These are phyloP conservation scores for Dione juno DNA, from an alignment of 2,888 invertebrate genomes.

Conservation along the genomic window DNA sequence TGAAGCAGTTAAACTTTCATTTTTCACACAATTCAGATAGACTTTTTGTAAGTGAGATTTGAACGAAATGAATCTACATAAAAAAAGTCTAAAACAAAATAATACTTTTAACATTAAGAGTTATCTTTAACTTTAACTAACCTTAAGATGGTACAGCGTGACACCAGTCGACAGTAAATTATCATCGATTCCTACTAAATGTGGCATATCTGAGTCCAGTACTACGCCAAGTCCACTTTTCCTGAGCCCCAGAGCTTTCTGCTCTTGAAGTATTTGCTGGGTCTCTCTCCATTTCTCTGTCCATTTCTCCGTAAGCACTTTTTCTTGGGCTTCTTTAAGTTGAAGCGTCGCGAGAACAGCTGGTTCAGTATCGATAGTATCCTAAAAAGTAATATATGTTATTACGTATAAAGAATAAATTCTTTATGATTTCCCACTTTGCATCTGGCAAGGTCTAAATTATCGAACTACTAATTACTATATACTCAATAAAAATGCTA, in stretches of 20 bases:
- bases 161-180: constrained; percentile 95
- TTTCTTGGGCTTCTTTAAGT: constrained; percentile 95
- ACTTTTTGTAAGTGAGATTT: no score
- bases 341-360: constrained; percentile 92
- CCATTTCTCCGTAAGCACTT: constrained; percentile 95
- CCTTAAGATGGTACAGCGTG: constrained; percentile 94
- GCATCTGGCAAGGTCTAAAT: no score
- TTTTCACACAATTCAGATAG: no score
- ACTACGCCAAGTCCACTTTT: constrained; percentile 95
- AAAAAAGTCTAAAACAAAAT: no score
- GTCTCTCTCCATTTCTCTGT: constrained; percentile 96
- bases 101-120: no score
- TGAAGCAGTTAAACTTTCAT: no score
- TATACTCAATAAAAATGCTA: no score
- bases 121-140: constrained; percentile 50
- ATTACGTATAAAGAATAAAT: no score
- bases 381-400: constrained; percentile 58
- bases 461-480: no score
- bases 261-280: constrained; percentile 93
- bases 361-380: constrained; percentile 81
- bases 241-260: constrained; percentile 92
- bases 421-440: no score
- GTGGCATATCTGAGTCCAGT: constrained; percentile 94
- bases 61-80: no score
- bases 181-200: constrained; percentile 95